A percentile compares a stretch with the other conserved stretches of the same genome.
Evolutionary conservation across 2,113 vertebrate species (phyloP).

Genomic region (Perccottus glenii): DNA sequence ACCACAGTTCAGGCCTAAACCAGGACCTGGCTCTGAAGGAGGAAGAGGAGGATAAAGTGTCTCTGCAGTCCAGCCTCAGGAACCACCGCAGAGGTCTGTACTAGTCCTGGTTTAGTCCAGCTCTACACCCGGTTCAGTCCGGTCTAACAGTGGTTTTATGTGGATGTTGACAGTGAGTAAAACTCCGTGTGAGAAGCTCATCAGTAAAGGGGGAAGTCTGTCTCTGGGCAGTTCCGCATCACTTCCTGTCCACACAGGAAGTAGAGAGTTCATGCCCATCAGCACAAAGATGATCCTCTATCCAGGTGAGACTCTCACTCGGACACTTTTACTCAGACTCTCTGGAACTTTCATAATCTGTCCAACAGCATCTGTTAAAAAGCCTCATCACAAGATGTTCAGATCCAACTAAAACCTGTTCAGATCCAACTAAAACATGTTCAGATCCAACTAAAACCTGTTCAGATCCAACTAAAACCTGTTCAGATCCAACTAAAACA

Average conservation of each 20-base stretch:
- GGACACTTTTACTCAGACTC: no score
- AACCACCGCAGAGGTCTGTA: slow-evolving; percentile 82
- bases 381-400: no score
- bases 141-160: slow-evolving; percentile 3
- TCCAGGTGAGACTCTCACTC: slow-evolving; percentile 81
- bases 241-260: slow-evolving; percentile 88
- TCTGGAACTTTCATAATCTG: no score
- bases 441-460: no score
- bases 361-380: no score
- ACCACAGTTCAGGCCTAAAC: slow-evolving; percentile 45
- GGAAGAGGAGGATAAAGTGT: slow-evolving; percentile 74
- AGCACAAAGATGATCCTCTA: slow-evolving; percentile 89
- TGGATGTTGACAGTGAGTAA: slow-evolving; percentile 78
- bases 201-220: slow-evolving; percentile 85
- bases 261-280: slow-evolving; percentile 86
- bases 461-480: no score
- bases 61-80: slow-evolving; percentile 77
- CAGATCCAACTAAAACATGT: no score
- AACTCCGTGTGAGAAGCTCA: slow-evolving; percentile 89
- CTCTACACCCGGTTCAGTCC: not conserved
- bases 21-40: slow-evolving; percentile 78
- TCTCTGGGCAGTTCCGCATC: slow-evolving; percentile 86
- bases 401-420: no score
- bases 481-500: no score
- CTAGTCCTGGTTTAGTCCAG: slow-evolving; percentile 1